Conservation (phyloP, 2,113 vertebrate genomes). For the Rhinoptilus africanus region DNA sequence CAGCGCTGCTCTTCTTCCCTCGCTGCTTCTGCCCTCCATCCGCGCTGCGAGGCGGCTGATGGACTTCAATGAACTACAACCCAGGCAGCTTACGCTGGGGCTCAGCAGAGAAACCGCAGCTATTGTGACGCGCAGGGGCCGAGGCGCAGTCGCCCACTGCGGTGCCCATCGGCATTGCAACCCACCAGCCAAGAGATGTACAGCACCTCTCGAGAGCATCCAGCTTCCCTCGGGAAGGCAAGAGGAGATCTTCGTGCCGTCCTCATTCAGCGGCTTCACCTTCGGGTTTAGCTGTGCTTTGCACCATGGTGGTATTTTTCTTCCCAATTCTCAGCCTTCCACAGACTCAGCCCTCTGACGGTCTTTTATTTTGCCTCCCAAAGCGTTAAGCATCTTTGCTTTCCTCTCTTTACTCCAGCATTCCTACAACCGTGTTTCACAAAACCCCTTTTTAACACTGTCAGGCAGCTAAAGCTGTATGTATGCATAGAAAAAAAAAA, state of each 20-base stretch:
- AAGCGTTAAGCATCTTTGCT: not conserved
- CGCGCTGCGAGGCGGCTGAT: fast-evolving
- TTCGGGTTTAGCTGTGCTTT: not conserved
- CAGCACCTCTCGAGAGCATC: not conserved
- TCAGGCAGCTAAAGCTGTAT: not conserved
- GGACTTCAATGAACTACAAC: not conserved
- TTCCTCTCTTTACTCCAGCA: not conserved
- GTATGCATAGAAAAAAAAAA: too few relatives aligned
- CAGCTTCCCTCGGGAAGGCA: not conserved
- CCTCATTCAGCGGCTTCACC: not conserved
- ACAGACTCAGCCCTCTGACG: not conserved
- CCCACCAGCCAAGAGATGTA: not conserved
- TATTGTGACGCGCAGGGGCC: not conserved
- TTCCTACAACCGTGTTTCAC: not conserved
- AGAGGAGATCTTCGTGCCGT: not conserved
- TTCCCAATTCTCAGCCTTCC: not conserved
- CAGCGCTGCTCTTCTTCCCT: not conserved
- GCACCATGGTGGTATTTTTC: not conserved
- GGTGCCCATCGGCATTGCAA: not conserved
- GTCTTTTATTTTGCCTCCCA: not conserved
- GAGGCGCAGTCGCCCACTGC: not conserved
- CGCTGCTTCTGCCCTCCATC: not conserved
- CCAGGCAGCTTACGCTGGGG: not conserved
- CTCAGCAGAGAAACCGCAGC: not conserved
- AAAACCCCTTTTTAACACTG: not conserved